Evolutionary conservation across 2,888 invertebrate genomes (phyloP), one percentile per base, ranked within the genome.

Genomic region (Nymphalis urticae): DNA sequence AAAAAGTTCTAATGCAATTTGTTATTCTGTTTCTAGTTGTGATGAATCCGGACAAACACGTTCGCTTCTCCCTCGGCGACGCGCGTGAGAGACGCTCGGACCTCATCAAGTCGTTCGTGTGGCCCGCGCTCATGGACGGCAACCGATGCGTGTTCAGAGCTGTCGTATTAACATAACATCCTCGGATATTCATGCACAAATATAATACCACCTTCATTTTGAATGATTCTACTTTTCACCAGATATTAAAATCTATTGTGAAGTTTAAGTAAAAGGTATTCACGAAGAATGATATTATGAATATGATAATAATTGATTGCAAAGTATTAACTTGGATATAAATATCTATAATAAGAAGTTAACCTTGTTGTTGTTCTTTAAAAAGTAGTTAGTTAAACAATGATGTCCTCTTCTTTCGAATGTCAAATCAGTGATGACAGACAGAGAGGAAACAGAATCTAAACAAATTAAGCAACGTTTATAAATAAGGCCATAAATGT

Each of bases 51-150:
- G 96, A 96, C 75, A 94, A 95, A 76, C 97, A 98, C 87, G 95
- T 96, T 9, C 94, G 97, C 6, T 96, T 96, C 88, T 77, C 82
- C 0, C 71, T 72, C 27, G 81, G 83, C 48, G 95, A 96, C 79
- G 92, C 95, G 0, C 95, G 97, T 0, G 95, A 97, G 82, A 94
- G 95, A 1, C 95, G 95, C 75, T 95, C 95, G 10, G 95, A 96
- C 82, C 94, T 95, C 61, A 96, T 98, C 78, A 95, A 95, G 81
- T 95, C 96, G 2, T 97, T 97, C 87, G 93, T 98, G 64, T 98
- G 98, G 98, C 98, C 98, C 0, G 96, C 97, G 1, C 92, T 98
- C 59, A 93, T 97, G 87, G 96, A 96, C 74, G 95, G 95, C 32
- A 95, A 95, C 76, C 93, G 94, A 56, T 97, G 96, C 85, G 96